Conservation (phyloP, 92 coral and sea anemone species). For the Paramuricea clavata region DNA sequence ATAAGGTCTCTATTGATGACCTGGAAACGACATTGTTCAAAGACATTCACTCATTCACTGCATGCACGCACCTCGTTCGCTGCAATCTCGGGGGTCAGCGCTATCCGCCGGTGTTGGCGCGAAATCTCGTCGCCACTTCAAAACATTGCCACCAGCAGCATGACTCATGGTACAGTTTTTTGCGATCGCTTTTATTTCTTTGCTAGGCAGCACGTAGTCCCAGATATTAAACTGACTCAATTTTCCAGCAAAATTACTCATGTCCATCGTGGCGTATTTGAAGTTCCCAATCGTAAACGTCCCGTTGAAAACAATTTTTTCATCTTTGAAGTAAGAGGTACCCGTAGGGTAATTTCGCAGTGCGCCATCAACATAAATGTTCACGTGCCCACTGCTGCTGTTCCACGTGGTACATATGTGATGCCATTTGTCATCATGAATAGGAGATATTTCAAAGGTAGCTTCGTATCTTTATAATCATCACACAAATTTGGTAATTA, state of each 20-base stretch:
- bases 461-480: not conserved
- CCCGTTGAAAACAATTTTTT: not conserved
- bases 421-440: not conserved
- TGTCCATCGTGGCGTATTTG: not conserved
- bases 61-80: not conserved
- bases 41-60: too few species aligned
- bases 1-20: too few species aligned
- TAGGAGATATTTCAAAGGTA: not conserved
- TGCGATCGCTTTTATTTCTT: not conserved
- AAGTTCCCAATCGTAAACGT: not conserved
- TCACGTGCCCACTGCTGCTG: constrained; percentile 4
- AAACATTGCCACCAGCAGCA: not conserved
- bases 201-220: not conserved
- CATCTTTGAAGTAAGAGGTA: not conserved
- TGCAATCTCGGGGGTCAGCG: not conserved
- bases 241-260: not conserved
- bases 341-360: not conserved
- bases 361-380: not conserved
- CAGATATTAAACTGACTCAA: not conserved
- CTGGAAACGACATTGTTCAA: too few species aligned
- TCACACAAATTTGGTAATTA: not conserved
- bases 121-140: not conserved
- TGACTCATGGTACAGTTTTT: not conserved
- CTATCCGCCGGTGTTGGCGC: not conserved
- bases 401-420: constrained; percentile 1